These are phyloP conservation scores for Nipponacmea schrenckii DNA, from an alignment of 2,888 invertebrate genomes.

Conservation along the genomic window DNA sequence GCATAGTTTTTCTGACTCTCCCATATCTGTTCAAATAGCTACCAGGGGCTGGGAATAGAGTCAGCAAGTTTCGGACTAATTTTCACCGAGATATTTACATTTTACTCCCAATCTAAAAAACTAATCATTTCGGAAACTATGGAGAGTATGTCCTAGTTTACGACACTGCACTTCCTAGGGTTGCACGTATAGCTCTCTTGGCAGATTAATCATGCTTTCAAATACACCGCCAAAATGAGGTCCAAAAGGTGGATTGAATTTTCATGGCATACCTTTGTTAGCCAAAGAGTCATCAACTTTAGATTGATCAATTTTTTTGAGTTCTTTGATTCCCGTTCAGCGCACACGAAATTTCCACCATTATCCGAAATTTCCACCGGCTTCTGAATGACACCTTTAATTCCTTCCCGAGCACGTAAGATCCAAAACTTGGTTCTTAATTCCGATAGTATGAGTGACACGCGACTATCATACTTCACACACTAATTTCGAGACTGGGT, in stretches of 20 bases:
- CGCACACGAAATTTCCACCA: slow-evolving; percentile 13
- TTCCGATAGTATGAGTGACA: slow-evolving; percentile 18
- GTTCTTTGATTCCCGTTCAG: slow-evolving; percentile 13
- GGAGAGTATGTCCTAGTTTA: no score
- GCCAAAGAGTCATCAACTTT: slow-evolving; percentile 19
- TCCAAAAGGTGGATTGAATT: slow-evolving; percentile 34
- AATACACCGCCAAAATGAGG: slow-evolving; percentile 38
- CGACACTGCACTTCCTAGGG: slow-evolving; percentile 26
- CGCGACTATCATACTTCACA: slow-evolving; percentile 15
- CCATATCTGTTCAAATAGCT: no score
- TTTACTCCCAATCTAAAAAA: slow-evolving; percentile 8
- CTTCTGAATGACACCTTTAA: slow-evolving; percentile 9
- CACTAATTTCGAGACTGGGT: slow-evolving; percentile 18
- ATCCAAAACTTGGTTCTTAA: slow-evolving; percentile 25
- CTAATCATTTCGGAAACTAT: slow-evolving; percentile 35
- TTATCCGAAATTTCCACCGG: slow-evolving; percentile 17
- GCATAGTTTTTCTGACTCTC: no score
- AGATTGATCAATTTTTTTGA: slow-evolving; percentile 17
- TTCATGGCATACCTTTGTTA: slow-evolving; percentile 21
- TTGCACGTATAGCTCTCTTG: slow-evolving; percentile 32
- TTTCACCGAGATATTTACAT: no score
- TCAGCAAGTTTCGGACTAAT: no score
- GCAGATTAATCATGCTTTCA: slow-evolving; percentile 32
- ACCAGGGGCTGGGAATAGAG: no score
- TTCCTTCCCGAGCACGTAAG: slow-evolving; percentile 15